These are phyloP conservation scores for Clanis bilineata DNA, from an alignment of 2,888 invertebrate genomes.

Conservation along the genomic window DNA sequence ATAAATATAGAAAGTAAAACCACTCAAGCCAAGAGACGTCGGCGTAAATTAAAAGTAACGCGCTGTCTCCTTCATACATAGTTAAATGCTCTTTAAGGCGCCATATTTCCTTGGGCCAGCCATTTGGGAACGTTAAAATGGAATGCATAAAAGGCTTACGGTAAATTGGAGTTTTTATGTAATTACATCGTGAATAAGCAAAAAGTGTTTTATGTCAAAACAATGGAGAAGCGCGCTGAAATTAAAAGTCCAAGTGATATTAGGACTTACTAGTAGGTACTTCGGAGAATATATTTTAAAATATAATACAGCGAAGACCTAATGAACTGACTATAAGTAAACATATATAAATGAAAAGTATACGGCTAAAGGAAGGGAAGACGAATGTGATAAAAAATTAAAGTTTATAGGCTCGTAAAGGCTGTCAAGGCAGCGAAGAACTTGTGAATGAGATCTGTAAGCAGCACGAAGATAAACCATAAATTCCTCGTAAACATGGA, in stretches of 20 bases:
- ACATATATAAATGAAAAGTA: not conserved
- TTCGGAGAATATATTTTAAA: not conserved
- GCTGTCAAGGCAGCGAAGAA: not conserved
- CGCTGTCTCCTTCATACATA: conserved; percentile 76
- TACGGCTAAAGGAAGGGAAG: not conserved
- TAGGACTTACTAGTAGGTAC: too few species aligned
- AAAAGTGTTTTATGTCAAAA: conserved; percentile 47
- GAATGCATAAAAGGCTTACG: conserved; percentile 69
- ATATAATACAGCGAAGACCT: not conserved
- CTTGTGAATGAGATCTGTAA: not conserved
- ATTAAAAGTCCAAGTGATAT: not conserved
- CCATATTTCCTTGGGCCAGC: conserved; percentile 67
- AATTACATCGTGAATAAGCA: conserved; percentile 64
- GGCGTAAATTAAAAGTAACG: conserved; percentile 77
- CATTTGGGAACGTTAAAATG: conserved; percentile 69
- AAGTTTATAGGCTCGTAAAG: not conserved
- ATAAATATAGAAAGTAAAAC: conserved; percentile 58
- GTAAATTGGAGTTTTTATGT: conserved; percentile 69
- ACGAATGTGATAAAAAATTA: not conserved
- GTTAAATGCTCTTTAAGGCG: conserved; percentile 74
- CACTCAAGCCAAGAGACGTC: conserved; percentile 63
- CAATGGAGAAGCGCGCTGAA: conserved; percentile 38
- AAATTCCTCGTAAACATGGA: not conserved
- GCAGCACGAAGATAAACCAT: not conserved
- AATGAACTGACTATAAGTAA: not conserved